Evolutionary conservation across 2,797 vertebrate species (phyloP).

Genomic region (Acanthurus lineatus): DNA sequence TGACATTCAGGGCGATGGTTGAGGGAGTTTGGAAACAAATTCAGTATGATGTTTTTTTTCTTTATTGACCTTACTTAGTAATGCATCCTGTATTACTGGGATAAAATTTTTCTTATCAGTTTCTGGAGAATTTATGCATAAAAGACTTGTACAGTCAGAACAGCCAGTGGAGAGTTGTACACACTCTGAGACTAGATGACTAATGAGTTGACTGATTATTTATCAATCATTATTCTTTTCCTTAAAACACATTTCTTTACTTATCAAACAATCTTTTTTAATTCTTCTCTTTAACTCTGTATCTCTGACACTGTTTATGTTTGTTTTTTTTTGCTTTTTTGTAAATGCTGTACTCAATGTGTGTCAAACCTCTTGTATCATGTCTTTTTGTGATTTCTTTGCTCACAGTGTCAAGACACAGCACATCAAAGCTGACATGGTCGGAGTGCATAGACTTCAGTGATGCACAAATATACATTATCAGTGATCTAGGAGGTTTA

Average conservation of each 20-base stretch:
- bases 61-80: neutral
- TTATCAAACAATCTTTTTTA: too few relatives aligned
- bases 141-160: slow-evolving; percentile 22
- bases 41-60: neutral
- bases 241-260: too few relatives aligned
- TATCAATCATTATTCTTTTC: too few relatives aligned
- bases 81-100: neutral
- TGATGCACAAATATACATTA: slow-evolving; percentile 73
- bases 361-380: neutral
- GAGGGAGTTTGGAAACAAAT: neutral
- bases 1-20: neutral
- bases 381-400: neutral
- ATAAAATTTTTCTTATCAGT: slow-evolving; percentile 33
- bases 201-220: too few relatives aligned
- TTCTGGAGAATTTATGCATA: slow-evolving; percentile 19
- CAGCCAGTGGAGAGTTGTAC: neutral
- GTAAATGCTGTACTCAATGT: neutral
- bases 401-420: slow-evolving; percentile 77
- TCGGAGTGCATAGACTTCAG: slow-evolving; percentile 77
- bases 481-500: slow-evolving; percentile 80
- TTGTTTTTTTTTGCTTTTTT: neutral
- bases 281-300: neutral
- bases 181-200: slow-evolving; percentile 6
- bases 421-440: slow-evolving; percentile 83
- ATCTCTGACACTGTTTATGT: neutral